phyloP scores from a whole-genome alignment of 2,797 vertebrate species.

The Acridotheres tristis region DNA sequence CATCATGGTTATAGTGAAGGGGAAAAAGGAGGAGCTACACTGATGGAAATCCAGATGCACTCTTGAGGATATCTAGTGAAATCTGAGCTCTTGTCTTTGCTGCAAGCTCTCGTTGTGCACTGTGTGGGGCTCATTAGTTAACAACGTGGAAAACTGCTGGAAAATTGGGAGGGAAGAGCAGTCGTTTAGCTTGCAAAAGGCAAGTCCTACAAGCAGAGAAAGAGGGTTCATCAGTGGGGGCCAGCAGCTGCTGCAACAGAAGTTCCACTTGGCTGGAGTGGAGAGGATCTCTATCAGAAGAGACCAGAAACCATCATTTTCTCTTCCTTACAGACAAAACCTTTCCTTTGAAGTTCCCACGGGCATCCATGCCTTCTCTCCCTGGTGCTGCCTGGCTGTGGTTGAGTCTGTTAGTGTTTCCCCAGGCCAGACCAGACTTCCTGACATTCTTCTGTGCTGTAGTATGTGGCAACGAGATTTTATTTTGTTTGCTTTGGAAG shows the following conservation, averaged over 20 bases:
- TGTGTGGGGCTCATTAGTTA: background rate
- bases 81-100: slow-evolving; percentile 7
- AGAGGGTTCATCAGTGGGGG: background rate
- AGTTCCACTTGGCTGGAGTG: background rate
- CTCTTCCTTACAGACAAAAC: background rate
- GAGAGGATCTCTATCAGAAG: background rate
- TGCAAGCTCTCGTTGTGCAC: background rate
- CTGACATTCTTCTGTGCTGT: slow-evolving; percentile 18
- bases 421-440: background rate
- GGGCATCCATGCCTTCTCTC: background rate
- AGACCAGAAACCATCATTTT: background rate
- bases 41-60: background rate
- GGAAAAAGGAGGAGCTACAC: background rate
- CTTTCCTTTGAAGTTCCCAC: background rate
- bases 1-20: fast-evolving
- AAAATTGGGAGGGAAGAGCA: background rate
- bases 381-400: background rate
- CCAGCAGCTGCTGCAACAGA: background rate
- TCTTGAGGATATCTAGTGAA: background rate
- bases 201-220: background rate
- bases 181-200: slow-evolving; percentile 26
- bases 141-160: background rate
- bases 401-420: slow-evolving; percentile 1
- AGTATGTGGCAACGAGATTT: slow-evolving; percentile 15
- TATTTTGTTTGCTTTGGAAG: slow-evolving; percentile 52